These are phyloP conservation scores for Ectropis grisescens DNA, from an alignment of 1,140 invertebrate species.

Conservation along the genomic window DNA sequence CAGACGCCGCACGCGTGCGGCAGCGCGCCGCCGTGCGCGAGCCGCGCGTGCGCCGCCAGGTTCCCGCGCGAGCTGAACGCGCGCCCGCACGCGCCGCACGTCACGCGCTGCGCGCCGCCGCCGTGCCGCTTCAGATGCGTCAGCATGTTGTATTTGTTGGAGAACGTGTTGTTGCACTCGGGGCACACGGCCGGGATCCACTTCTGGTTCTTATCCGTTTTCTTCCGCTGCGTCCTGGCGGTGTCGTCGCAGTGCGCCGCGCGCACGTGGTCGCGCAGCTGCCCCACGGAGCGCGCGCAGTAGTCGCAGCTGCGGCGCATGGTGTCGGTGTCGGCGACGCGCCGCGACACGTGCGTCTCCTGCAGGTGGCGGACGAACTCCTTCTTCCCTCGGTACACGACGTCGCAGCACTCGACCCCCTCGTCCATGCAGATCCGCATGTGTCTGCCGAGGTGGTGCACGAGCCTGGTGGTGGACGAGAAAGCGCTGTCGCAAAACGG, in stretches of 20 bases:
- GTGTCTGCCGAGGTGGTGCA: slow-evolving; percentile 38
- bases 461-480: slow-evolving; percentile 32
- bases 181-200: slow-evolving; percentile 41
- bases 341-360: slow-evolving; percentile 18
- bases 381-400: slow-evolving; percentile 20
- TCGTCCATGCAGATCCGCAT: slow-evolving; percentile 20
- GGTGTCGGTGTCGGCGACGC: background rate
- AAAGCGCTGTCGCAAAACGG: slow-evolving; percentile 42
- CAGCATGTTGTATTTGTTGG: slow-evolving; percentile 50
- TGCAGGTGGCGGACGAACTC: slow-evolving; percentile 30
- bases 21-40: slow-evolving; percentile 34
- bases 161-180: slow-evolving; percentile 41
- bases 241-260: slow-evolving; percentile 13
- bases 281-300: slow-evolving; percentile 5
- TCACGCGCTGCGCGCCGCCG: background rate
- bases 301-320: slow-evolving; percentile 26
- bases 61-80: slow-evolving; percentile 25
- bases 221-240: background rate
- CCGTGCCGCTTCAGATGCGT: slow-evolving; percentile 31
- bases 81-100: slow-evolving; percentile 32
- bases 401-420: slow-evolving; percentile 28
- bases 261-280: slow-evolving; percentile 27
- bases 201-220: slow-evolving; percentile 24
- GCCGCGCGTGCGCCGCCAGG: slow-evolving; percentile 23
- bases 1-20: slow-evolving; percentile 31